Conservation (phyloP, 2,113 vertebrate species). For the Cebidichthys violaceus region DNA sequence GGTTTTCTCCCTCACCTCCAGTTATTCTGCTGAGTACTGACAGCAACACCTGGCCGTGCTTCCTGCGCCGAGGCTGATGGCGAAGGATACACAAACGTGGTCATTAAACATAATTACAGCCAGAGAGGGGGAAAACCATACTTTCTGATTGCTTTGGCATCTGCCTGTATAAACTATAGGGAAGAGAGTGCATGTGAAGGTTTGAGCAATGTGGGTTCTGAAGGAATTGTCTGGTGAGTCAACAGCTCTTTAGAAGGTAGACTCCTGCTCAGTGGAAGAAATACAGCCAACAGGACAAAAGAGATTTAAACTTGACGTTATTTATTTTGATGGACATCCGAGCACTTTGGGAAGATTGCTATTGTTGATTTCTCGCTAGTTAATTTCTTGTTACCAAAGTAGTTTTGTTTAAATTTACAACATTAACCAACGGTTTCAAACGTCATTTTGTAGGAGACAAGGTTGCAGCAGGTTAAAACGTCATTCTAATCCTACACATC, state of each 20-base stretch:
- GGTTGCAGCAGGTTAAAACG: background rate
- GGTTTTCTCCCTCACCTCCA: conserved; percentile 57
- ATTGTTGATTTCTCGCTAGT: background rate
- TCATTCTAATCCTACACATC: background rate
- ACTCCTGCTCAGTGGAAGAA: background rate
- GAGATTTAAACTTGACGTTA: background rate
- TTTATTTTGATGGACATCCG: background rate
- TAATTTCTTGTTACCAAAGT: background rate
- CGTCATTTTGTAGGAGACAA: background rate
- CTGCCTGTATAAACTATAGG: conserved; percentile 55
- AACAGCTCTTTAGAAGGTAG: background rate
- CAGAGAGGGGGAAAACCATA: conserved; percentile 50
- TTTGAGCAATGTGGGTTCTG: background rate
- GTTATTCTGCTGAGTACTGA: conserved; percentile 46
- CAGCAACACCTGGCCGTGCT: conserved; percentile 68
- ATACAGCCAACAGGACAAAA: background rate
- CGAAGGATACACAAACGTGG: conserved; percentile 58
- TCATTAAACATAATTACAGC: conserved; percentile 73
- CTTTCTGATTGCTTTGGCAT: conserved; percentile 49
- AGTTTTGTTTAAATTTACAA: too few species aligned
- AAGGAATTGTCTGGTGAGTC: background rate
- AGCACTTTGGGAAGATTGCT: background rate
- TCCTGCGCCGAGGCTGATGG: conserved; percentile 56
- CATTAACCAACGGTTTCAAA: too few species aligned
- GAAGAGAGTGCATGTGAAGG: background rate